Evolutionary conservation across 2,797 vertebrate genomes (phyloP).

Genomic region (Nothura maculosa): DNA sequence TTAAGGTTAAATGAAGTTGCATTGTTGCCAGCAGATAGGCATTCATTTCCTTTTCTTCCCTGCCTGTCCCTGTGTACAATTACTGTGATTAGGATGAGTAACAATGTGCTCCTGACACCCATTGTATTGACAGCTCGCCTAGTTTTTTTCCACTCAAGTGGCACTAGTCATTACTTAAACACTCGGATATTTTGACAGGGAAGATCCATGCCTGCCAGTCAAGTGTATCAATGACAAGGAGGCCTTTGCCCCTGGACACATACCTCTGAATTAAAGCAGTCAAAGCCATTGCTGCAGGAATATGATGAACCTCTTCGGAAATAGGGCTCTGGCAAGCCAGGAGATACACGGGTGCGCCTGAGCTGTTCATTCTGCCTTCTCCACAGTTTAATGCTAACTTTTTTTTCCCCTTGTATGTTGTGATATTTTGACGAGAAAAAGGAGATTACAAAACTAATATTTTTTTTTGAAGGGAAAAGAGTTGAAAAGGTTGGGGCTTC

Average conservation of each 20-base stretch:
- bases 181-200: conserved; percentile 85
- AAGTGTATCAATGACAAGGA: conserved; percentile 89
- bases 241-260: conserved; percentile 81
- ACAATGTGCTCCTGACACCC: conserved; percentile 81
- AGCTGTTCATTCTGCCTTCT: neutral
- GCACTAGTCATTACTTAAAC: conserved; percentile 87
- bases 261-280: conserved; percentile 89
- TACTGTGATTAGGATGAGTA: conserved; percentile 87
- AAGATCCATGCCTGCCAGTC: conserved; percentile 89
- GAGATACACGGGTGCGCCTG: neutral
- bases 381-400: neutral
- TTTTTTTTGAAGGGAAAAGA: neutral
- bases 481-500: neutral
- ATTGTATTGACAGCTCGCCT: conserved; percentile 78
- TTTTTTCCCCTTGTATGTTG: fast-evolving
- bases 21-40: conserved; percentile 79
- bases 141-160: conserved; percentile 84
- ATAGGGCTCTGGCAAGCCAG: conserved; percentile 78
- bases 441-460: too few species aligned
- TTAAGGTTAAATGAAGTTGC: conserved; percentile 91
- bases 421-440: neutral
- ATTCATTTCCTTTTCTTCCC: conserved; percentile 83
- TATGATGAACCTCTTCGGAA: conserved; percentile 86
- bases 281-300: conserved; percentile 82
- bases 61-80: conserved; percentile 81